Percentiles rank a stretch among this genome's conserved stretches.
Evolutionary conservation across 2,888 invertebrate species (phyloP).

Genomic region (Eupelmus urozonus): DNA sequence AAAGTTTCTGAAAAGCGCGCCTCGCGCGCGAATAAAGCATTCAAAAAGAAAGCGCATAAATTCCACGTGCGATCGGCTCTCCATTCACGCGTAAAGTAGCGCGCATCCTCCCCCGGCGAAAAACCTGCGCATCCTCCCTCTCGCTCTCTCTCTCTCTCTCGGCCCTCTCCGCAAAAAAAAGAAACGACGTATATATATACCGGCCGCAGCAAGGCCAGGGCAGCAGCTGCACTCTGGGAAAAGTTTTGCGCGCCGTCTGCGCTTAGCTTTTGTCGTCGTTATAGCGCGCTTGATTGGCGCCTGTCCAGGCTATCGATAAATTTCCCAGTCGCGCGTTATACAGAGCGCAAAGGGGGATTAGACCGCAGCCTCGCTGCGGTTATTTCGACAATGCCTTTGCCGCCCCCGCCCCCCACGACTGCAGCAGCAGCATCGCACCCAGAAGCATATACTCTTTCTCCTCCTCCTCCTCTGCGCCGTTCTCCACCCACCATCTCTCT

Average conservation of each 20-base stretch:
- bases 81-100: slow-evolving; percentile 54
- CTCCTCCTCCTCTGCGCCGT: background rate
- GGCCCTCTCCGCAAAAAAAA: slow-evolving; percentile 25
- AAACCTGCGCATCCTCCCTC: slow-evolving; percentile 1
- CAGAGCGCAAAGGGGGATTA: slow-evolving; percentile 34
- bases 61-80: slow-evolving; percentile 56
- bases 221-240: background rate
- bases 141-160: no score
- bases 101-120: background rate
- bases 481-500: background rate
- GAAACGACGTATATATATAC: no score
- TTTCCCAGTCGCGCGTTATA: slow-evolving; percentile 23
- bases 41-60: slow-evolving; percentile 58
- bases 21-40: slow-evolving; percentile 50
- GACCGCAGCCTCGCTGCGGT: slow-evolving; percentile 48
- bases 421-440: slow-evolving; percentile 20
- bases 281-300: slow-evolving; percentile 57
- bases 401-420: background rate
- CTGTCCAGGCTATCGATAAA: slow-evolving; percentile 60
- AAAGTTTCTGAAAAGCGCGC: slow-evolving; percentile 45
- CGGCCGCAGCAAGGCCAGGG: no score
- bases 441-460: background rate
- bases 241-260: slow-evolving; percentile 44
- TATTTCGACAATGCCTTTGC: slow-evolving; percentile 49
- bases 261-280: slow-evolving; percentile 53